Percentiles rank a stretch among this genome's conserved stretches.
phyloP scores from a whole-genome alignment of 2,113 vertebrate species.

The Colinus virginianus region DNA sequence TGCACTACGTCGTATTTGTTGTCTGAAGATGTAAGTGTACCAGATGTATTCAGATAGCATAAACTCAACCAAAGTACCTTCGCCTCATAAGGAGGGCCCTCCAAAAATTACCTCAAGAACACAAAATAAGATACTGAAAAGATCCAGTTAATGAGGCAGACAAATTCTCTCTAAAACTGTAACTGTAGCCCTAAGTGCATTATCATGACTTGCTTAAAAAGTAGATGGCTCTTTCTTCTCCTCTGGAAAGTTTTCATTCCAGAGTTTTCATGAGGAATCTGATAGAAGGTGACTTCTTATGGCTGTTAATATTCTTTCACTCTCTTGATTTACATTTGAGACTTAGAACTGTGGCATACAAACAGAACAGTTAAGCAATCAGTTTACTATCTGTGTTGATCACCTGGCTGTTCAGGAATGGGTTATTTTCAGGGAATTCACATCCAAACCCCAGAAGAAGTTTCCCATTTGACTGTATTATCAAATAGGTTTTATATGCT shows the following conservation, averaged over 20 bases:
- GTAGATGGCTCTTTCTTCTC: background rate
- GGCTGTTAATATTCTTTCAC: background rate
- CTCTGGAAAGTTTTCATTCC: background rate
- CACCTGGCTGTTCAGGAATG: background rate
- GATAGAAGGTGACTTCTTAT: background rate
- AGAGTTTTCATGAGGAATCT: background rate
- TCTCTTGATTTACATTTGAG: background rate
- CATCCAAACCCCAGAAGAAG: background rate
- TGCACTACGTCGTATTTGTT: background rate
- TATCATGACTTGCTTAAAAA: background rate
- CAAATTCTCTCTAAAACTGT: background rate
- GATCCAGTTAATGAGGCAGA: background rate
- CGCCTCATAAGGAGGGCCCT: background rate
- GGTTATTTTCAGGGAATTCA: background rate
- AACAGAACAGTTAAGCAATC: background rate
- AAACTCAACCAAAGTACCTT: background rate
- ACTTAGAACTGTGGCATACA: background rate
- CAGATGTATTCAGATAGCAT: background rate
- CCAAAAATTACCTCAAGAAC: background rate
- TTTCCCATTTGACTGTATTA: background rate
- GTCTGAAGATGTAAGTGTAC: background rate
- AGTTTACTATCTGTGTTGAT: background rate
- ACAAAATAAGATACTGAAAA: background rate
- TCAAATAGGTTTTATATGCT: background rate
- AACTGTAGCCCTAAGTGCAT: background rate